Evolutionary conservation across 2,888 invertebrate genomes (phyloP).

Genomic region (Sisyra nigra): DNA sequence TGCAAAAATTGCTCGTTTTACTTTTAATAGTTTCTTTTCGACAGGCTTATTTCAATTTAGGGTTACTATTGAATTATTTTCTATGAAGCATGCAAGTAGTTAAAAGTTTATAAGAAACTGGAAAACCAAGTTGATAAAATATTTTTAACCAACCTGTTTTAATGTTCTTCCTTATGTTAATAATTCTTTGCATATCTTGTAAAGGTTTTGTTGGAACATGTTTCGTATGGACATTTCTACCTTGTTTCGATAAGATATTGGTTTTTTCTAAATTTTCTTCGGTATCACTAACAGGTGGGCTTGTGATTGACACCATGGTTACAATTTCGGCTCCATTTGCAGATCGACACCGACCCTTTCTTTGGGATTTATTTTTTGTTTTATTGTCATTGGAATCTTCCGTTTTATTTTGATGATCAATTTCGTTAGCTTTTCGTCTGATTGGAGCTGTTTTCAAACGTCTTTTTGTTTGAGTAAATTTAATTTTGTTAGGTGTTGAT

Average conservation of each 20-base stretch:
- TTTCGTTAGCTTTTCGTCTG: neutral
- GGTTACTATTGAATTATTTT: neutral
- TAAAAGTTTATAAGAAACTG: no score
- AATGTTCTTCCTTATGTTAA: constrained; percentile 1
- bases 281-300: constrained; percentile 46
- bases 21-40: neutral
- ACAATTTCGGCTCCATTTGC: constrained; percentile 30
- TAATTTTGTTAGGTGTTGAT: constrained; percentile 13
- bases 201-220: no score
- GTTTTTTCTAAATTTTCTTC: constrained; percentile 28
- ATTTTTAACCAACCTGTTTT: neutral
- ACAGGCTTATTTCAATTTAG: neutral
- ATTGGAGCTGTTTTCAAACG: constrained; percentile 16
- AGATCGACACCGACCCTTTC: constrained; percentile 16
- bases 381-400: constrained; percentile 10
- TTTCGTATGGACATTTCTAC: no score
- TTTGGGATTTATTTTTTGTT: constrained; percentile 13
- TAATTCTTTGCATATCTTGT: neutral
- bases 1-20: neutral
- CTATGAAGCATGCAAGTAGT: neutral
- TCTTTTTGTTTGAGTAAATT: constrained; percentile 21
- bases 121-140: neutral
- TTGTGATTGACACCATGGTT: constrained; percentile 50
- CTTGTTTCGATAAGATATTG: no score
- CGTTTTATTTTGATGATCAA: neutral